A percentile compares a stretch with the other conserved stretches of the same genome.
Conservation (phyloP, 2,113 vertebrate genomes). For the Zosterops lateralis region DNA sequence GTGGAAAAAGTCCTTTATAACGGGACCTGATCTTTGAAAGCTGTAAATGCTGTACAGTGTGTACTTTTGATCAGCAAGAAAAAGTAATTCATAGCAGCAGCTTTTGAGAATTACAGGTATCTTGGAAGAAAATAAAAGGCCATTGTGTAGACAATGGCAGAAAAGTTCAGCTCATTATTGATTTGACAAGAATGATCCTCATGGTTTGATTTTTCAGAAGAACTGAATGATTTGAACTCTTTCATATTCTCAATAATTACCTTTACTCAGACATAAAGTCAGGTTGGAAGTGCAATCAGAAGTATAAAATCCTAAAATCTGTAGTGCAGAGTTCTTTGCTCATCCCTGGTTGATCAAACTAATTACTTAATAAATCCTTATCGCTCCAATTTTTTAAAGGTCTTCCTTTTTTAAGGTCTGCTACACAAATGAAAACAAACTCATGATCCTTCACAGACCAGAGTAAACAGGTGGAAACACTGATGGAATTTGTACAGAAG, state of each 20-base stretch:
- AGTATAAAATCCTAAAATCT: background rate
- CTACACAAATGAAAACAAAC: background rate
- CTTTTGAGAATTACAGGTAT: slow-evolving; percentile 11
- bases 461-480: background rate
- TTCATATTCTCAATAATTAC: background rate
- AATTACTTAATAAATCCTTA: background rate
- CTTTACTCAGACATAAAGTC: background rate
- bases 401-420: background rate
- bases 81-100: slow-evolving; percentile 7
- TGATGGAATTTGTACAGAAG: background rate
- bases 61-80: slow-evolving; percentile 11
- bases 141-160: slow-evolving; percentile 10
- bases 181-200: slow-evolving; percentile 20
- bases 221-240: slow-evolving; percentile 6
- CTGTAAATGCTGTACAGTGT: background rate
- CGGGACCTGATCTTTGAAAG: background rate
- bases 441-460: background rate
- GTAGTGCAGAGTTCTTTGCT: background rate
- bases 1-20: background rate
- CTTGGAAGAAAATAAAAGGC: slow-evolving; percentile 44
- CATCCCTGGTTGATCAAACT: background rate
- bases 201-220: slow-evolving; percentile 37
- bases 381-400: background rate
- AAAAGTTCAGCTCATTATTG: slow-evolving; percentile 27
- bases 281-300: background rate